These are phyloP conservation scores for Tanypteryx hageni DNA, from an alignment of 2,888 invertebrate species.

Conservation along the genomic window DNA sequence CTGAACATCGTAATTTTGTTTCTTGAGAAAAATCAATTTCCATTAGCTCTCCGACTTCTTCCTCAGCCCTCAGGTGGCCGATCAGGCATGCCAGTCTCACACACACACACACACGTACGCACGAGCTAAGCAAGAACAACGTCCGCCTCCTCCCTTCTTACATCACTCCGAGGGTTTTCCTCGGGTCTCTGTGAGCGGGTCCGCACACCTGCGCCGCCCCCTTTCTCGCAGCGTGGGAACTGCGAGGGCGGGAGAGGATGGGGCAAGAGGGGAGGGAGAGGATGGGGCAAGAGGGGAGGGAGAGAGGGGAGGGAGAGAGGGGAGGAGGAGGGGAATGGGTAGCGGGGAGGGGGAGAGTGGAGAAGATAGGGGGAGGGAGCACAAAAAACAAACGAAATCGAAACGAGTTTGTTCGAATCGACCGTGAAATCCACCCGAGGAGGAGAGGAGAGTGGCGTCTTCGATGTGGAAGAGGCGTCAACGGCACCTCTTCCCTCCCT, in stretches of 20 bases:
- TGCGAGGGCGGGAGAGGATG: no score
- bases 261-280: background rate
- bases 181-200: no score
- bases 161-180: background rate
- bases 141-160: background rate
- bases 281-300: background rate
- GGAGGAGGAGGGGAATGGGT: background rate
- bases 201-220: background rate
- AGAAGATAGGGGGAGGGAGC: background rate
- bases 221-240: background rate
- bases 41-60: background rate
- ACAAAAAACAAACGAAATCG: constrained; percentile 9
- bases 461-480: background rate
- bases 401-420: constrained; percentile 1
- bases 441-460: constrained; percentile 5
- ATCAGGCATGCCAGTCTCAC: constrained; percentile 1
- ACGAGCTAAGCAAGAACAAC: background rate
- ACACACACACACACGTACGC: background rate
- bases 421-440: background rate
- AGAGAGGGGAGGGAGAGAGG: background rate
- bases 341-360: background rate
- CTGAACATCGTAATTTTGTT: no score
- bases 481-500: no score
- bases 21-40: no score
- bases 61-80: no score